Evolutionary conservation across 2,113 vertebrate species (phyloP).

Genomic region (Diadophis punctatus): DNA sequence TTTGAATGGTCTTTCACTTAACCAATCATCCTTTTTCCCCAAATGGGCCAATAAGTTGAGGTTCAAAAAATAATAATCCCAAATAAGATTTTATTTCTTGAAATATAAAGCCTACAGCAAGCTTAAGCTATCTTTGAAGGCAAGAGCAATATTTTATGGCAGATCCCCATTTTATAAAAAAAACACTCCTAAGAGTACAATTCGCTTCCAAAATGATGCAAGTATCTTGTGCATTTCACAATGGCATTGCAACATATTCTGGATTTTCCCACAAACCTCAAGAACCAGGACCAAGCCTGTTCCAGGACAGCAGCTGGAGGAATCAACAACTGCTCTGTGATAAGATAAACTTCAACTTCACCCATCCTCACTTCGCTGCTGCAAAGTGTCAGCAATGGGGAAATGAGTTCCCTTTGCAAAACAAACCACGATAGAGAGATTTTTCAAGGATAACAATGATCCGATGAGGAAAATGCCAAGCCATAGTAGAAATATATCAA

Average conservation of each 20-base stretch:
- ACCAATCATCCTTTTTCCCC: neutral
- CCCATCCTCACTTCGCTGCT: neutral
- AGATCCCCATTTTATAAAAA: neutral
- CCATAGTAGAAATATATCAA: neutral
- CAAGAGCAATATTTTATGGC: neutral
- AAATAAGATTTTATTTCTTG: neutral
- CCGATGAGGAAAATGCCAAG: neutral
- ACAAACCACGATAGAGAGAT: too few relatives aligned
- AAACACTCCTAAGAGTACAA: neutral
- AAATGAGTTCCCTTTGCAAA: neutral
- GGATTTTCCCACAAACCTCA: neutral
- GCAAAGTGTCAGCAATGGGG: neutral
- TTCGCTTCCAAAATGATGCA: neutral
- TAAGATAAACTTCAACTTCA: neutral
- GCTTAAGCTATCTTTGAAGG: neutral
- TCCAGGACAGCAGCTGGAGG: neutral
- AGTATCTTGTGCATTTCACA: neutral
- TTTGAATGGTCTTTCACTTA: neutral
- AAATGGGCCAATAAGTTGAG: neutral
- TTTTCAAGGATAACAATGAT: neutral
- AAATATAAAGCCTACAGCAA: neutral
- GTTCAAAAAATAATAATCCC: neutral
- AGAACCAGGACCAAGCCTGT: neutral
- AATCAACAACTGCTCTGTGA: neutral
- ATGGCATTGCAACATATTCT: neutral